Base-by-base conservation (phyloP, 37 sponge, comb jelly and placozoan species). In the Lycopodina hypogea region DNA sequence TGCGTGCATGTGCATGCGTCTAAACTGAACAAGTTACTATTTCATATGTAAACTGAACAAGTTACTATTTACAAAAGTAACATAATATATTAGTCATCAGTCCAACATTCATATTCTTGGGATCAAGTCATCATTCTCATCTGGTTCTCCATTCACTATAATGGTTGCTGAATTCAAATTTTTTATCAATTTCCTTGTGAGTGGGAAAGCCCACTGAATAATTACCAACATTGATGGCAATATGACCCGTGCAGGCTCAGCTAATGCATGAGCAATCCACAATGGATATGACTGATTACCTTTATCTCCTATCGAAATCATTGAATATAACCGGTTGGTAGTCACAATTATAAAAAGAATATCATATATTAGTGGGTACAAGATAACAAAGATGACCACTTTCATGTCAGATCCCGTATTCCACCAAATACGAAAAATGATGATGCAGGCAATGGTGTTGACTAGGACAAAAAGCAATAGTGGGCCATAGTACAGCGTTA, bases 221-320 rank as follows among this genome's bases (percentile, higher is more conserved):
- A 60, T 11, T 6, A 71, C 41, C 2, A 37, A 30, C 50, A 71
- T 9, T 36, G 72, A 22, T 9, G 72, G 72, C 33, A 71, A 8
- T 3, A 71, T 50, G 8, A 7, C 14, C 3, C 72, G 72, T 19
- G 52, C 17, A 3, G 72, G 52, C 6, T 71, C 72, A 71, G 51
- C 72, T 24, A 71, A 18, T 3, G 72, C 29, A 71, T 71, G 72
- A 48, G 51, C 72, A 22, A 71, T 48, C 72, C 72, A 71, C 8
- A 71, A 17, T n/a, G 72, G 52, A 48, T 28, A 71, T 21, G 18
- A 36, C n/a, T n/a, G n/a, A n/a, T n/a, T n/a, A n/a, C n/a, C n/a
- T n/a, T n/a, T n/a, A n/a, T n/a, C n/a, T n/a, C 12, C 12, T 4
- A 30, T 12, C 21, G 28, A n/a, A 36, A 7, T 9, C 14, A 52